phyloP scores from a whole-genome alignment of 2,113 vertebrate genomes.

The Plecotus auritus region DNA sequence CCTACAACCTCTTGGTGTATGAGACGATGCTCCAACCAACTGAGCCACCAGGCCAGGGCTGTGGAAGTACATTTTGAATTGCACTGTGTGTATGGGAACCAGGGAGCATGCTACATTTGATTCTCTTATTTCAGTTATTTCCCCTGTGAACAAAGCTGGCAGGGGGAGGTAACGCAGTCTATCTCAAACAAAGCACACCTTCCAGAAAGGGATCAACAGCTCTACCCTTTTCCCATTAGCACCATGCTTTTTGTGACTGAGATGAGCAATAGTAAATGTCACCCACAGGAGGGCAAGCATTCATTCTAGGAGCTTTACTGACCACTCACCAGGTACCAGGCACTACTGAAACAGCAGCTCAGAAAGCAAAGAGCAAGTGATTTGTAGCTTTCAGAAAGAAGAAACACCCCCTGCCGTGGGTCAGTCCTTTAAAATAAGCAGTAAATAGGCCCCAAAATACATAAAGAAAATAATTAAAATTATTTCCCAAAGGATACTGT shows the following conservation, averaged over 20 bases:
- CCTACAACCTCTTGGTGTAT: not conserved
- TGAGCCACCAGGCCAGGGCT: not conserved
- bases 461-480: not conserved
- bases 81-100: not conserved
- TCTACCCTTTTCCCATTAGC: not conserved
- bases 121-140: not conserved
- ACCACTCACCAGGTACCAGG: not conserved
- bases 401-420: not conserved
- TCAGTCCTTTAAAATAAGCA: conserved; percentile 4
- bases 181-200: not conserved
- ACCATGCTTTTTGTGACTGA: not conserved
- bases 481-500: not conserved
- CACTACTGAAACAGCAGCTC: not conserved
- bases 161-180: not conserved
- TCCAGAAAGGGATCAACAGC: not conserved
- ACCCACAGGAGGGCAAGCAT: not conserved
- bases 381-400: not conserved
- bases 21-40: not conserved
- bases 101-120: not conserved
- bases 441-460: not conserved
- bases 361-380: not conserved
- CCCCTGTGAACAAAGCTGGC: not conserved
- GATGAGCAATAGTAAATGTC: not conserved
- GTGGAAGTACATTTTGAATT: not conserved
- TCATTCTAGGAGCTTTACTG: not conserved